Evolutionary conservation across 1,140 invertebrate genomes (phyloP).

Genomic region (Aricia agestis): DNA sequence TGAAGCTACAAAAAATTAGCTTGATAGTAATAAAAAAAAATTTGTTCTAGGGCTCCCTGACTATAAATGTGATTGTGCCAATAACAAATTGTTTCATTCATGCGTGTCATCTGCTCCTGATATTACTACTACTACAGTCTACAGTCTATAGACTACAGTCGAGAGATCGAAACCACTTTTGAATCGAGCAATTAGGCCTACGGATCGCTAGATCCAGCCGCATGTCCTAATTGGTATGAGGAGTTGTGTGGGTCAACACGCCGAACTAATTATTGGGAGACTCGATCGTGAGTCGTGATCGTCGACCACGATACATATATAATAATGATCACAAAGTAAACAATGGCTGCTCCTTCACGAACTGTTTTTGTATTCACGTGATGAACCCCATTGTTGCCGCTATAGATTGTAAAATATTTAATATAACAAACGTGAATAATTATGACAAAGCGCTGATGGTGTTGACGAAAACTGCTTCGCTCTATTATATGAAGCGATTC

Average conservation of each 20-base stretch:
- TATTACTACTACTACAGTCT: too few species aligned
- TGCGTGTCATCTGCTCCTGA: too few species aligned
- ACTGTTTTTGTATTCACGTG: constrained; percentile 7
- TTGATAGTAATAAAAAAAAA: too few species aligned
- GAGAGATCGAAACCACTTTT: too few species aligned
- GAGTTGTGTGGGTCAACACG: neutral
- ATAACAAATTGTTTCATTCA: too few species aligned
- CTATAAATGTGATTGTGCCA: too few species aligned
- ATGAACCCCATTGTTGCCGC: constrained; percentile 1
- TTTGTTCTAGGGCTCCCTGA: too few species aligned
- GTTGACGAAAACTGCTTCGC: neutral
- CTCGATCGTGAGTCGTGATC: constrained; percentile 8
- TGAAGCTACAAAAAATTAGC: too few species aligned
- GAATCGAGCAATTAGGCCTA: too few species aligned
- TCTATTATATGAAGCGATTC: too few species aligned
- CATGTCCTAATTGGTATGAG: neutral
- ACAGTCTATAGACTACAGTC: too few species aligned
- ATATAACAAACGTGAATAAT: constrained; percentile 1
- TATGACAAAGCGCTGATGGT: neutral
- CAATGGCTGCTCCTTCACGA: constrained; percentile 6
- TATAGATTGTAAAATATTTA: constrained; percentile 9
- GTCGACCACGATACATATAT: neutral
- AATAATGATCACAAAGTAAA: neutral
- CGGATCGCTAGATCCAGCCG: neutral
- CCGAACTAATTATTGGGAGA: neutral